Evolutionary conservation across 92 coral and sea anemone genomes (phyloP).

Genomic region (Palythoa grandiflora): DNA sequence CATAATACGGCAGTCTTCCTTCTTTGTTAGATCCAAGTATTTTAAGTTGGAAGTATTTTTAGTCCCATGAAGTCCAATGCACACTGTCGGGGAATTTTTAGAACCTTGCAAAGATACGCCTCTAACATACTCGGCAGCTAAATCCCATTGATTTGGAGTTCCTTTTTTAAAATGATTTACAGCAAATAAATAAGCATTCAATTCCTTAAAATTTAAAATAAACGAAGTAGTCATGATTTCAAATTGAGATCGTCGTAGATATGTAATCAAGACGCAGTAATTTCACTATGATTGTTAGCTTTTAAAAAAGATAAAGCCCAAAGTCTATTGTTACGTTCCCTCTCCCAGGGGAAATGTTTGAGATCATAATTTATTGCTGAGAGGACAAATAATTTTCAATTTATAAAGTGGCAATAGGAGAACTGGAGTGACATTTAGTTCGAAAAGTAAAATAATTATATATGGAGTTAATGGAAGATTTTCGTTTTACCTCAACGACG

Average conservation of each 20-base stretch:
- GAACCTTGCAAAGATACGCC: conserved; percentile 3
- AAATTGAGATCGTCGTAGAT: background rate
- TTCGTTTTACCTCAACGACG: background rate
- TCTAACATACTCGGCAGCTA: conserved; percentile 22
- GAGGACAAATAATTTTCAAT: background rate
- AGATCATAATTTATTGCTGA: too few species aligned
- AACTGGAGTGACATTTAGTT: background rate
- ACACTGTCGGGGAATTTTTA: conserved; percentile 28
- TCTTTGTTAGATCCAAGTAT: conserved; percentile 19
- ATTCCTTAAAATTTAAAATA: conserved; percentile 48
- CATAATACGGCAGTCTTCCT: conserved; percentile 31
- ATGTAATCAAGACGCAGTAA: background rate
- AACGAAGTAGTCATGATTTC: conserved; percentile 54
- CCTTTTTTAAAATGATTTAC: conserved; percentile 60
- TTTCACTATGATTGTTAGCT: background rate
- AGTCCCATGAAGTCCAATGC: conserved; percentile 23
- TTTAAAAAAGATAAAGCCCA: background rate
- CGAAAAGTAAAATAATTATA: background rate
- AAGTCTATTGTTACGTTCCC: conserved; percentile 8
- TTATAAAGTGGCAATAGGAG: background rate
- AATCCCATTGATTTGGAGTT: conserved; percentile 4
- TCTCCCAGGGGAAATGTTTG: conserved; percentile 6
- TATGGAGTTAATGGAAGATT: conserved; percentile 1
- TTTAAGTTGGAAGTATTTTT: conserved; percentile 19
- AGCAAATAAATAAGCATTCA: conserved; percentile 55